Evolutionary conservation across 2,888 invertebrate genomes (phyloP).

Genomic region (Nysson spinosus): DNA sequence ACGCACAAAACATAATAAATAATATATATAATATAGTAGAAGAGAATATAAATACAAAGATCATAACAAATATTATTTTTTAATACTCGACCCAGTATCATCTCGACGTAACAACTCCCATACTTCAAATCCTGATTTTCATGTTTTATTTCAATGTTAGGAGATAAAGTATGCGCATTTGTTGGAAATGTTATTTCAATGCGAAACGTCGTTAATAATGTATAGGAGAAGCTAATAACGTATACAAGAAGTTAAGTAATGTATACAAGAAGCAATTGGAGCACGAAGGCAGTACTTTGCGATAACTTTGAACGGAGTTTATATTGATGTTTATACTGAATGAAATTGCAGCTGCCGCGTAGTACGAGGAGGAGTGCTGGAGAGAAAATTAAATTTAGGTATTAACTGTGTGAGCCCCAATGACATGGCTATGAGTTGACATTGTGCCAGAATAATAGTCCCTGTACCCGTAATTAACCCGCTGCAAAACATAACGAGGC

Average conservation of each 20-base stretch:
- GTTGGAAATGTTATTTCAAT: not conserved
- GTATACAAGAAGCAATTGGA: not conserved
- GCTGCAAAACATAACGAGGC: conserved; percentile 49
- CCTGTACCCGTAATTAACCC: conserved; percentile 59
- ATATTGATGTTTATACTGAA: conserved; percentile 28
- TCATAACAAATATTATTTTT: no score
- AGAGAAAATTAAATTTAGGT: conserved; percentile 55
- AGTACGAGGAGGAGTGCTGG: conserved; percentile 17
- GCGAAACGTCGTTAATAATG: not conserved
- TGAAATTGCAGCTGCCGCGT: conserved; percentile 34
- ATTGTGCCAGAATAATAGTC: conserved; percentile 56
- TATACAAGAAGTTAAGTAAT: not conserved
- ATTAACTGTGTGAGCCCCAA: conserved; percentile 52
- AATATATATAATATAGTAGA: no score
- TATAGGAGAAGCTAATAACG: not conserved
- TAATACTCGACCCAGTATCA: no score
- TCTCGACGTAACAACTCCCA: no score
- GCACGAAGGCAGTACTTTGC: not conserved
- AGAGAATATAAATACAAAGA: no score
- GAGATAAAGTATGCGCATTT: no score
- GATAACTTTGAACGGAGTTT: conserved; percentile 15
- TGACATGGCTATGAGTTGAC: conserved; percentile 53
- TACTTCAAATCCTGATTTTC: no score
- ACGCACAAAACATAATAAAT: no score
- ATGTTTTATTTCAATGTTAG: no score